Conservation (phyloP, 2,888 invertebrate species). For the Drosophila testacea region DNA sequence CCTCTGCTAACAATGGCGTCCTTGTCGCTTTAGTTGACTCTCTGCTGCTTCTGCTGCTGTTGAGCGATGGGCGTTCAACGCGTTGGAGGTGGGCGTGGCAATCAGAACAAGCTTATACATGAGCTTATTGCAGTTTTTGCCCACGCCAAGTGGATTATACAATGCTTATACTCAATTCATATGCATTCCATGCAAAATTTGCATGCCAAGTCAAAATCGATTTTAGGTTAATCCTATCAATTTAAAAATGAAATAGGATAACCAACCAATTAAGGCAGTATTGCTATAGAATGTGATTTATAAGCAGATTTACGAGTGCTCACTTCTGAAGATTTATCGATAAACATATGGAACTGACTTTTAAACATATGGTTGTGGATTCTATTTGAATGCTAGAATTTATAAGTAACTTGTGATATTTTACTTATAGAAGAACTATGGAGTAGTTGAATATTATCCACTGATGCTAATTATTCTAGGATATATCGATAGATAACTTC, state of each 20-base stretch:
- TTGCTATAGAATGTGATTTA: no score
- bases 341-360: no score
- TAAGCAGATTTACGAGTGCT: background rate
- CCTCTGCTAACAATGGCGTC: constrained; percentile 21
- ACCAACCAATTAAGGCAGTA: background rate
- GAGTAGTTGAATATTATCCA: no score
- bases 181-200: background rate
- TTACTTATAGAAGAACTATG: no score
- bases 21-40: constrained; percentile 11
- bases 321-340: background rate
- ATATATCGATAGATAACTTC: no score
- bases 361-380: no score
- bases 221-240: constrained; percentile 1
- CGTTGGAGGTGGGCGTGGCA: constrained; percentile 41
- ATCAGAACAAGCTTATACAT: constrained; percentile 49
- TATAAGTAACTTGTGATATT: no score
- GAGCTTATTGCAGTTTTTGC: constrained; percentile 58
- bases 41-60: background rate
- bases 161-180: constrained; percentile 3
- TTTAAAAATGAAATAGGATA: background rate
- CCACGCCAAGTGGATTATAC: constrained; percentile 10
- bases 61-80: background rate
- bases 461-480: no score
- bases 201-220: background rate
- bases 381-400: no score